Evolutionary conservation across 30 jellyfish, hydroid and myxozoan genomes (phyloP), one percentile per base, ranked within the genome.

Genomic region (Aurelia aurita): DNA sequence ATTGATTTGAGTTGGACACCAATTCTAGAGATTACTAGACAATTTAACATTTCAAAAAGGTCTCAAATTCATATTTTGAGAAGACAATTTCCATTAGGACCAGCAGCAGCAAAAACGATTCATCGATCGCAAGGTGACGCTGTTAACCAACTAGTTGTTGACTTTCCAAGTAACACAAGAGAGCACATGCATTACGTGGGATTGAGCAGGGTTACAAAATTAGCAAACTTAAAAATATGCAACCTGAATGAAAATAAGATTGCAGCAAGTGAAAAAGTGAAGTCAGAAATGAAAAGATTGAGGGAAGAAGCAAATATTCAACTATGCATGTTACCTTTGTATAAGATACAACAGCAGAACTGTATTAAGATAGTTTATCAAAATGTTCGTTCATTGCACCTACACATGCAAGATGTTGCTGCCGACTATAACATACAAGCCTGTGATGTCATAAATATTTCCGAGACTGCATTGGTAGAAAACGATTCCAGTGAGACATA

Each of bases 101-200:
- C 12, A 71, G 84, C 71, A 43, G 70, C 78, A 35, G 84, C 73
- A 71, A 71, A 71, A 39, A 71, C 62, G n/a, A 26, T 71, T 35
- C 84, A 43, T 16, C 26, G 84, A 7, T 71, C 75, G 16, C 84
- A 71, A 71, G 84, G 84, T 26, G 73, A 76, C 26, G 58, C 88
- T n/a, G 14, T 76, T 3, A 9, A 53, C 5, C 19, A 76, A 45
- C 20, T 59, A 34, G 75, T 45, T 8, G 54, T 73, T 47, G 74
- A 47, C 15, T 73, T 73, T 28, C 43, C 75, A 19, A 19, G 9
- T 9, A 55, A 26, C 9, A n/a, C 85, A 4, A 73, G 72, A 28
- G 85, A 47, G 18, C 85, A 73, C 23, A 73, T 73, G 74, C 85
- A 73, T 27, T 73, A 35, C 23, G 70, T 73, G 12, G 85, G 25